Conservation (phyloP, 2,888 invertebrate genomes). For the Allophyes oxyacanthae region DNA sequence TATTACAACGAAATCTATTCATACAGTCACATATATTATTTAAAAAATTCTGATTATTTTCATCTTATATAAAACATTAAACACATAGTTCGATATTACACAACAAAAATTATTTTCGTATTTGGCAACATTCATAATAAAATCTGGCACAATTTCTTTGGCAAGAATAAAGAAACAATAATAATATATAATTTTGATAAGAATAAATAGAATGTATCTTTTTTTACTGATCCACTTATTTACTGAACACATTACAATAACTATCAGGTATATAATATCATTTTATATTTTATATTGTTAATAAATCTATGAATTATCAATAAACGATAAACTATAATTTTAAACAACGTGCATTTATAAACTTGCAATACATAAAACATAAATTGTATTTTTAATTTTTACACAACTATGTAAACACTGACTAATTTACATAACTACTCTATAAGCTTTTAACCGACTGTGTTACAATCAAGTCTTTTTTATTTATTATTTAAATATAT, state of each 20-base stretch:
- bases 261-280: slow-evolving; percentile 55
- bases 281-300: slow-evolving; percentile 65
- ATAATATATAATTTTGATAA: slow-evolving; percentile 32
- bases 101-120: slow-evolving; percentile 46
- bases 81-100: slow-evolving; percentile 32
- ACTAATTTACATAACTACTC: slow-evolving; percentile 80
- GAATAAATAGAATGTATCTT: slow-evolving; percentile 27
- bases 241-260: slow-evolving; percentile 83
- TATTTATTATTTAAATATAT: slow-evolving; percentile 81
- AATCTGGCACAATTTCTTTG: slow-evolving; percentile 50
- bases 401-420: slow-evolving; percentile 70
- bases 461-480: slow-evolving; percentile 85
- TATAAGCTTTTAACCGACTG: slow-evolving; percentile 81
- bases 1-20: slow-evolving; percentile 87
- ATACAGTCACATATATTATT: slow-evolving; percentile 81
- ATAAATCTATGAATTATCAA: slow-evolving; percentile 72
- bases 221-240: slow-evolving; percentile 58
- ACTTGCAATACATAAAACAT: slow-evolving; percentile 64
- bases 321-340: slow-evolving; percentile 65
- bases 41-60: slow-evolving; percentile 62
- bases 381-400: slow-evolving; percentile 56
- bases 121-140: slow-evolving; percentile 56
- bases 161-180: slow-evolving; percentile 30
- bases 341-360: slow-evolving; percentile 73
- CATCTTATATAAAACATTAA: slow-evolving; percentile 44